A percentile compares a stretch with the other conserved stretches of the same genome.
Evolutionary conservation across 2,888 invertebrate genomes (phyloP).

Genomic region (Xylota sylvarum): DNA sequence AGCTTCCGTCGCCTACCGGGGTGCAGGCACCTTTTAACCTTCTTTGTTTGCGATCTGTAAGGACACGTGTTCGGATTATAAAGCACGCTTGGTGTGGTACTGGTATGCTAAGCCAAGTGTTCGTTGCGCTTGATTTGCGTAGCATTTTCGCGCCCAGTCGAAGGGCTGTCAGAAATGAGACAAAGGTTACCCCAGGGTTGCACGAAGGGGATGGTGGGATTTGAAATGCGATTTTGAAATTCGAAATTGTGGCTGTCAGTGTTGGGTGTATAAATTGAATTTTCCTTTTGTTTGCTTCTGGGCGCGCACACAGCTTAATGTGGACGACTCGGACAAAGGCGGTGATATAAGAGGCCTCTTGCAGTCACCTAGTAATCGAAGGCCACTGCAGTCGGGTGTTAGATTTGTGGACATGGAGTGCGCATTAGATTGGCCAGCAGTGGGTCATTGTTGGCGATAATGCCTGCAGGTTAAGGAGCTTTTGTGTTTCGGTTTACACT

Average conservation of each 20-base stretch:
- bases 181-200: conserved; percentile 39
- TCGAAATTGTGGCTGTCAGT: conserved; percentile 32
- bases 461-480: conserved; percentile 62
- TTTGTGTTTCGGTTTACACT: conserved; percentile 47
- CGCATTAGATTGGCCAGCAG: conserved; percentile 32
- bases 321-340: conserved; percentile 51
- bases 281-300: conserved; percentile 60
- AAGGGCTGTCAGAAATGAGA: conserved; percentile 65
- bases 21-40: conserved; percentile 49
- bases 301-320: conserved; percentile 43
- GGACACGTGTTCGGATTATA: conserved; percentile 70
- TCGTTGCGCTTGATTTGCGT: conserved; percentile 73
- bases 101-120: conserved; percentile 34
- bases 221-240: conserved; percentile 56
- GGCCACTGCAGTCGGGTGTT: conserved; percentile 57
- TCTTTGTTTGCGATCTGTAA: conserved; percentile 63
- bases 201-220: conserved; percentile 9
- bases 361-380: conserved; percentile 70
- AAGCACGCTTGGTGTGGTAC: background rate
- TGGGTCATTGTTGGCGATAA: conserved; percentile 37
- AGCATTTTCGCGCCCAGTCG: conserved; percentile 32
- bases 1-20: conserved; percentile 31
- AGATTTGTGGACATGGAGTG: conserved; percentile 24
- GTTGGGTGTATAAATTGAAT: conserved; percentile 31
- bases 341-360: conserved; percentile 56